Percentiles rank a stretch among this genome's conserved stretches.
Evolutionary conservation across 2,888 invertebrate genomes (phyloP).

Genomic region (Lycaena phlaeas): DNA sequence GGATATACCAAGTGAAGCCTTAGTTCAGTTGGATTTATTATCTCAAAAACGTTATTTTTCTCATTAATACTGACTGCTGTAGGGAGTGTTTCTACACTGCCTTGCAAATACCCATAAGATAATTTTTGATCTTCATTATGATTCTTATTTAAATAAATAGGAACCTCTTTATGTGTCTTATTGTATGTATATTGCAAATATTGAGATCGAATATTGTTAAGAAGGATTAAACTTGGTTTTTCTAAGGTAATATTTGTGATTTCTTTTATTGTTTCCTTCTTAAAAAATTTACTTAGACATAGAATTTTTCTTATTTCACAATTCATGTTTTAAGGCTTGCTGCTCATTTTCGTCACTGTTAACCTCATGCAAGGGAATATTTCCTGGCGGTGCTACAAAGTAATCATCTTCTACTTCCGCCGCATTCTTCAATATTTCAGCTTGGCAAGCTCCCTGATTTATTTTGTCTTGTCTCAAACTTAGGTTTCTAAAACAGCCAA

Average conservation of each 20-base stretch:
- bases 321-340: conserved; percentile 47
- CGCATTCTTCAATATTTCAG: conserved; percentile 83
- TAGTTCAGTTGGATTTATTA: conserved; percentile 30
- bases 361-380: conserved; percentile 79
- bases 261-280: conserved; percentile 24
- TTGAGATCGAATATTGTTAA: conserved; percentile 44
- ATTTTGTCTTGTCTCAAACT: conserved; percentile 79
- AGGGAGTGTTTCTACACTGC: conserved; percentile 18
- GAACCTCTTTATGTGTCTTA: conserved; percentile 43
- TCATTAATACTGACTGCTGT: conserved; percentile 25
- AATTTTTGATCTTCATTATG: conserved; percentile 15
- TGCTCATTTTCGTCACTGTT: conserved; percentile 27
- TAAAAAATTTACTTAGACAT: conserved; percentile 41
- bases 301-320: conserved; percentile 39
- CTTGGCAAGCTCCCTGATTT: conserved; percentile 78
- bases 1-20: conserved; percentile 53
- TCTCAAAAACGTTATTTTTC: conserved; percentile 21
- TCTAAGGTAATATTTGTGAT: conserved; percentile 30
- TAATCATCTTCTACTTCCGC: conserved; percentile 86
- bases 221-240: conserved; percentile 38
- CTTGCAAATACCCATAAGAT: conserved; percentile 34
- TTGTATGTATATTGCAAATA: conserved; percentile 43
- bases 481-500: conserved; percentile 69
- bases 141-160: conserved; percentile 32
- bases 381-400: conserved; percentile 92